These are phyloP conservation scores for Calliphora vomitoria DNA, from an alignment of 2,888 invertebrate genomes.

Conservation along the genomic window DNA sequence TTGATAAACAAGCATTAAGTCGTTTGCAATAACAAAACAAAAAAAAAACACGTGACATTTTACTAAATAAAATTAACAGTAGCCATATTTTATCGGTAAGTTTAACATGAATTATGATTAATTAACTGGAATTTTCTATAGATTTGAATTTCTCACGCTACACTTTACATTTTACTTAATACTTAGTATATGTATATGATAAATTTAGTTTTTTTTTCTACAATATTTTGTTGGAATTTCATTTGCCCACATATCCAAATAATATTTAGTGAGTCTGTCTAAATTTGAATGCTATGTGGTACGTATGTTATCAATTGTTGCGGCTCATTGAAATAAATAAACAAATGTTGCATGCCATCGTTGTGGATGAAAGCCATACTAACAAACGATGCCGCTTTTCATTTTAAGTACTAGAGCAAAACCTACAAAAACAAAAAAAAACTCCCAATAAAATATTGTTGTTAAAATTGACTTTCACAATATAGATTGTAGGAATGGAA, in stretches of 20 bases:
- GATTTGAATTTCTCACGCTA: conserved; percentile 70
- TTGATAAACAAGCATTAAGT: conserved; percentile 22
- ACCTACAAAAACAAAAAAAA: conserved; percentile 24
- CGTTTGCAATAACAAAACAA: conserved; percentile 39
- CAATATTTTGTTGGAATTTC: conserved; percentile 31
- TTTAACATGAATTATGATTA: conserved; percentile 62
- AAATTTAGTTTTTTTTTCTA: neutral
- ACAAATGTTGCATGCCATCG: conserved; percentile 70
- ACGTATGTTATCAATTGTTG: conserved; percentile 67
- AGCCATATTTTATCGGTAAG: conserved; percentile 15
- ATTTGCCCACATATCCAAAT: conserved; percentile 19
- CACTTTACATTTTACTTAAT: neutral
- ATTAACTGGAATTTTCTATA: conserved; percentile 44
- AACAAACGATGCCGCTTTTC: conserved; percentile 66
- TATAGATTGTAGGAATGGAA: neutral
- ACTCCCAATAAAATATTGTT: conserved; percentile 1
- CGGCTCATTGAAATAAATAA: conserved; percentile 74
- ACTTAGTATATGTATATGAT: neutral
- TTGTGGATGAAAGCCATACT: conserved; percentile 16
- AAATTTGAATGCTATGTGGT: conserved; percentile 8
- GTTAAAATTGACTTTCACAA: conserved; percentile 44
- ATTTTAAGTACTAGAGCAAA: conserved; percentile 29
- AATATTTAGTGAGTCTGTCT: conserved; percentile 26
- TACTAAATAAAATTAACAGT: conserved; percentile 4
- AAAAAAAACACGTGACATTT: conserved; percentile 59